phyloP scores from a whole-genome alignment of 2,797 vertebrate genomes.

The Apogon hyalosoma region DNA sequence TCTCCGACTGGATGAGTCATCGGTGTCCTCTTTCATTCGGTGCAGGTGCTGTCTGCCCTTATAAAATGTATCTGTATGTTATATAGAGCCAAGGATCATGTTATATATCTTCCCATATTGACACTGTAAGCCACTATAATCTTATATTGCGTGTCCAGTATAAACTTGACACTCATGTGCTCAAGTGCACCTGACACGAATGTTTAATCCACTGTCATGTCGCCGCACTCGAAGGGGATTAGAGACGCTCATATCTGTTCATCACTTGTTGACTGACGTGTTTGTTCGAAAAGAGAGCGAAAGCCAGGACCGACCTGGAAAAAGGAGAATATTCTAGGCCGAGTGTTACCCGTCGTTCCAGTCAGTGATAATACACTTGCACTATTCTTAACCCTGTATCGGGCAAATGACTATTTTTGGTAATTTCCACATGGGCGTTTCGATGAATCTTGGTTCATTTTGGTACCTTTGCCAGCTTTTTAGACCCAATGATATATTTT shows the following conservation, averaged over 20 bases:
- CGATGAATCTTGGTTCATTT: no score
- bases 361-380: no score
- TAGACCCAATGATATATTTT: no score
- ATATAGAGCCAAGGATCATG: constrained; percentile 45
- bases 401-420: no score
- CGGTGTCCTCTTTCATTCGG: constrained; percentile 51
- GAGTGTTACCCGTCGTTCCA: no score
- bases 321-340: no score
- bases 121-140: constrained; percentile 30
- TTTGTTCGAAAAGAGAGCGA: not conserved
- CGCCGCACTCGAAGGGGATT: constrained; percentile 26
- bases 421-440: no score
- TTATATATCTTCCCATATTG: constrained; percentile 34
- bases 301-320: not conserved
- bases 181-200: constrained; percentile 14
- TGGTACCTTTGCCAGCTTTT: no score
- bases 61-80: constrained; percentile 33
- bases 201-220: constrained; percentile 41
- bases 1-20: constrained; percentile 34
- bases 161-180: constrained; percentile 22
- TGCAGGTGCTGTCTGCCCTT: constrained; percentile 19
- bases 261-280: constrained; percentile 3
- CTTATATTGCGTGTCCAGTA: constrained; percentile 23
- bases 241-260: constrained; percentile 14
- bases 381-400: no score